These are phyloP conservation scores for Percopsis omiscomaycus DNA, from an alignment of 2,797 vertebrate genomes.

Conservation along the genomic window DNA sequence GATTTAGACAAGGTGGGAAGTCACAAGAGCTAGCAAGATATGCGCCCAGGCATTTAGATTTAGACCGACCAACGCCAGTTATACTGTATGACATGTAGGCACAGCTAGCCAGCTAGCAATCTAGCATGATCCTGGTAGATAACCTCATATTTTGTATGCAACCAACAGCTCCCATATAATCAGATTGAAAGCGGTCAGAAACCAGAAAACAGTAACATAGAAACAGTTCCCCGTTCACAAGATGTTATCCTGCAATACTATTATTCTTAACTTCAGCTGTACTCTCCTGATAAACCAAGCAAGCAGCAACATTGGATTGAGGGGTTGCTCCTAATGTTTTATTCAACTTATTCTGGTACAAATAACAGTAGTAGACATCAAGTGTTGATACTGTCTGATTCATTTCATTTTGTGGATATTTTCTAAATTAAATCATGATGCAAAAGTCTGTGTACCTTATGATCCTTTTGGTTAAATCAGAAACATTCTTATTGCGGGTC, in stretches of 20 bases:
- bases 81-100: conserved; percentile 40
- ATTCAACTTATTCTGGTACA: too few species aligned
- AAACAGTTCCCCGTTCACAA: too few species aligned
- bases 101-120: conserved; percentile 1
- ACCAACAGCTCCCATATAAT: conserved; percentile 26
- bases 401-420: conserved; percentile 2
- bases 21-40: background rate
- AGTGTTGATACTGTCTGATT: too few species aligned
- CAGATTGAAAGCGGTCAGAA: conserved; percentile 9
- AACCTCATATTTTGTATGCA: conserved; percentile 29
- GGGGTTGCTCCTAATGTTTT: too few species aligned
- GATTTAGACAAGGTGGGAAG: too few species aligned
- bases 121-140: conserved; percentile 11
- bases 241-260: background rate
- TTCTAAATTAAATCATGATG: conserved; percentile 22
- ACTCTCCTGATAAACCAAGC: background rate
- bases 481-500: conserved; percentile 29
- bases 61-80: conserved; percentile 46
- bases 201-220: conserved; percentile 1
- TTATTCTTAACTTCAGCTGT: too few species aligned
- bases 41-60: conserved; percentile 18
- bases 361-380: too few species aligned
- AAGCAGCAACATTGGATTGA: background rate
- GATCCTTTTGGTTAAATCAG: conserved; percentile 28
- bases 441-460: background rate